Percentiles rank a stretch among this genome's conserved stretches.
These are phyloP conservation scores for Euphydryas editha DNA, from an alignment of 2,888 invertebrate species.

Conservation along the genomic window DNA sequence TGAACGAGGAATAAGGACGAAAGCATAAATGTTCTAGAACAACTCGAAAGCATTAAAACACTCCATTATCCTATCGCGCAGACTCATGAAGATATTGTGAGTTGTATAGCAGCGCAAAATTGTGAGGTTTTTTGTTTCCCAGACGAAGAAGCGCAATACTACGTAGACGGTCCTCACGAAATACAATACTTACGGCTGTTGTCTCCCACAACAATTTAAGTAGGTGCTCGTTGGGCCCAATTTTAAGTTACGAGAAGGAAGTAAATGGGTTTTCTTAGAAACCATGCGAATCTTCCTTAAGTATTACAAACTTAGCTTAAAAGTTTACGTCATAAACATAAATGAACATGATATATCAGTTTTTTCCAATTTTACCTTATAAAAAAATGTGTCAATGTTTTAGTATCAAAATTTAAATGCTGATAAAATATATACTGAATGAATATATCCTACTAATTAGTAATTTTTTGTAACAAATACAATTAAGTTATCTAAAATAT, in stretches of 20 bases:
- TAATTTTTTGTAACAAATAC: too few species aligned
- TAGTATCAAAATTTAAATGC: too few species aligned
- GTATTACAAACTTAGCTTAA: not conserved
- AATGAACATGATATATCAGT: too few species aligned
- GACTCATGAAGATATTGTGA: conserved; percentile 8
- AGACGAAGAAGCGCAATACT: conserved; percentile 13
- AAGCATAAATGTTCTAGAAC: conserved; percentile 5
- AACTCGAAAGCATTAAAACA: conserved; percentile 13
- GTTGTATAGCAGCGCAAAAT: conserved; percentile 1
- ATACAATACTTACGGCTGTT: conserved; percentile 10
- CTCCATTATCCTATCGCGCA: conserved; percentile 21
- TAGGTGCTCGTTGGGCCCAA: conserved; percentile 15
- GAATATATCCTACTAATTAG: too few species aligned
- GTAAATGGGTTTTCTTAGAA: conserved; percentile 5
- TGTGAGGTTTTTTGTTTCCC: conserved; percentile 17
- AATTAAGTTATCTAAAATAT: too few species aligned
- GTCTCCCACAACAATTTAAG: conserved; percentile 18
- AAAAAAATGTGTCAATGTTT: too few species aligned
- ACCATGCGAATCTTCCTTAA: not conserved
- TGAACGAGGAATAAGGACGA: conserved; percentile 10
- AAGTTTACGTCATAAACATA: not conserved
- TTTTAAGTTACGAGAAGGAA: conserved; percentile 7
- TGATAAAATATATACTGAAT: too few species aligned
- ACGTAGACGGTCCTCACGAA: conserved; percentile 10
- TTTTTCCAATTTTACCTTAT: too few species aligned